Conservation (phyloP, 2,797 vertebrate species). For the Champsocephalus esox region DNA sequence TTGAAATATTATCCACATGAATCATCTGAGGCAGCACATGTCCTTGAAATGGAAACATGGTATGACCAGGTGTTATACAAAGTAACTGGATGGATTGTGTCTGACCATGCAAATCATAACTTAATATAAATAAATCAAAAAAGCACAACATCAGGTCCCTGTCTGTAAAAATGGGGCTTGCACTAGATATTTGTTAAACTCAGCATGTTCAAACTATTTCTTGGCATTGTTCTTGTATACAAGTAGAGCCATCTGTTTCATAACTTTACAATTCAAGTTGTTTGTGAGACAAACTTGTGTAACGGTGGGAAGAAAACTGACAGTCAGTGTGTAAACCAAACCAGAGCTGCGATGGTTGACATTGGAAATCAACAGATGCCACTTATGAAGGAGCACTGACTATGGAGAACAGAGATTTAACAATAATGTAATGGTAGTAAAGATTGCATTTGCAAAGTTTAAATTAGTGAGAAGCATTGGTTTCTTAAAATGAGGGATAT, state of each 20-base stretch:
- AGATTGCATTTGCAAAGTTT: background rate
- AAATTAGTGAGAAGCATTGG: background rate
- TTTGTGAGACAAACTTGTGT: constrained; percentile 30
- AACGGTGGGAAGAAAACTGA: constrained; percentile 14
- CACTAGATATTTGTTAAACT: constrained; percentile 30
- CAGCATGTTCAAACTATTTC: constrained; percentile 37
- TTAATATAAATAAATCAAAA: background rate
- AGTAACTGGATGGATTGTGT: constrained; percentile 1
- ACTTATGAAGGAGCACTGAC: background rate
- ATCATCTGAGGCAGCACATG: constrained; percentile 27
- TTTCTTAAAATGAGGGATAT: background rate
- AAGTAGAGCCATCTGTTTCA: constrained; percentile 53
- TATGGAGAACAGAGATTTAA: background rate
- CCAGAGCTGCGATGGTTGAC: background rate
- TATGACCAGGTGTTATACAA: constrained; percentile 22
- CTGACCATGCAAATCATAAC: constrained; percentile 13
- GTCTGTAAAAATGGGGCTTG: constrained; percentile 17
- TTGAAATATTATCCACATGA: constrained; percentile 14
- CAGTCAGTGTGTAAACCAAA: constrained; percentile 17
- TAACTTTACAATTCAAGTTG: constrained; percentile 46
- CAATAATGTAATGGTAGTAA: background rate
- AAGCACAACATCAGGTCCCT: background rate
- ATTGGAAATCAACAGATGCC: background rate
- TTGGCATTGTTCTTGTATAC: constrained; percentile 41
- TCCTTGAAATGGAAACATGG: constrained; percentile 17